phyloP scores from a whole-genome alignment of 2,888 invertebrate species.

The Lacanobia wlatinum region DNA sequence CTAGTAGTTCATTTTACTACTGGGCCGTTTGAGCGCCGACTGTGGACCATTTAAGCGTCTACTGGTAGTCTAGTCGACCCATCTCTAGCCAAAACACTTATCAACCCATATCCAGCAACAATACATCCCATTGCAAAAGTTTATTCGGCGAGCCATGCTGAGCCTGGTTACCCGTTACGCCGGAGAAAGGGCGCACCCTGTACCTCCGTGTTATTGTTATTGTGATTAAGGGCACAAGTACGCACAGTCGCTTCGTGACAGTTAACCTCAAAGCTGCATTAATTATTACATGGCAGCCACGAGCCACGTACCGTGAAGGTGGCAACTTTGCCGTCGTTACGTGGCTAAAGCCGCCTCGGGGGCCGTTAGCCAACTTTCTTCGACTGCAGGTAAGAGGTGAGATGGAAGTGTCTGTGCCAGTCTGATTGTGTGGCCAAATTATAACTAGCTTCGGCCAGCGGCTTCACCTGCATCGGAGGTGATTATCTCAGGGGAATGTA shows the following conservation, averaged over 20 bases:
- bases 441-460: neutral
- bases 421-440: neutral
- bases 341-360: slow-evolving; percentile 56
- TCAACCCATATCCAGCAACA: neutral
- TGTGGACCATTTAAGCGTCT: neutral
- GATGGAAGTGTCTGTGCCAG: slow-evolving; percentile 16
- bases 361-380: slow-evolving; percentile 66
- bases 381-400: slow-evolving; percentile 54
- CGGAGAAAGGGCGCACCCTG: slow-evolving; percentile 67
- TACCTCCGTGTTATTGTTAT: slow-evolving; percentile 79
- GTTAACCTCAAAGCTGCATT: slow-evolving; percentile 77
- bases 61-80: neutral
- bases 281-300: slow-evolving; percentile 80
- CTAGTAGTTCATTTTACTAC: too few species aligned
- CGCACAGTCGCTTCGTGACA: slow-evolving; percentile 78
- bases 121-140: neutral
- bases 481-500: neutral
- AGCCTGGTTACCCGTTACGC: neutral
- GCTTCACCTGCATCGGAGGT: neutral
- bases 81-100: too few species aligned
- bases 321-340: slow-evolving; percentile 67
- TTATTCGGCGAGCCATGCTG: neutral
- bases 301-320: slow-evolving; percentile 75
- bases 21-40: too few species aligned
- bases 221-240: slow-evolving; percentile 81